Percentiles rank a stretch among this genome's conserved stretches.
These are phyloP conservation scores for Lordiphosa fenestrarum DNA, from an alignment of 2,888 invertebrate species.

Conservation along the genomic window DNA sequence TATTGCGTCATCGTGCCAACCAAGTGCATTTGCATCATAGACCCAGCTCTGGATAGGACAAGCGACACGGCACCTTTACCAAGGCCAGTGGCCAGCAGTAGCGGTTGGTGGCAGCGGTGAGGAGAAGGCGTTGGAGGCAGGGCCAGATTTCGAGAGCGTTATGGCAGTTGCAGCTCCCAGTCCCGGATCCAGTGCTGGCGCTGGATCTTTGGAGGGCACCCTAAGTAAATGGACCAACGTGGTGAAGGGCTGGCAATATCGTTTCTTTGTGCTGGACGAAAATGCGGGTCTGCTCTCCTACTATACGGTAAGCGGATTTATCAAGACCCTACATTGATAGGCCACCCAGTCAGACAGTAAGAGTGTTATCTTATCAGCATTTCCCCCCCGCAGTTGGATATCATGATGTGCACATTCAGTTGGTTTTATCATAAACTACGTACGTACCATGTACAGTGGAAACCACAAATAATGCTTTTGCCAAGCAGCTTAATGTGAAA, in stretches of 20 bases:
- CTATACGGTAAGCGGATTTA: conserved; percentile 91
- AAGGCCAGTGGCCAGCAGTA: too few species aligned
- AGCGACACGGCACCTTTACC: not conserved
- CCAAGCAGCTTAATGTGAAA: too few species aligned
- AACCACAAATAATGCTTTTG: too few species aligned
- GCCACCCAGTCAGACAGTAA: conserved; percentile 7
- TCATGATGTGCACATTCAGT: too few species aligned
- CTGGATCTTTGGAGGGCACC: conserved; percentile 78
- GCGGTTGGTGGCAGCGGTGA: too few species aligned
- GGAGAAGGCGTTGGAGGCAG: too few species aligned
- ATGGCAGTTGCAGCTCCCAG: conserved; percentile 4
- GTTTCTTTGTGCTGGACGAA: conserved; percentile 99
- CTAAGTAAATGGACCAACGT: conserved; percentile 81
- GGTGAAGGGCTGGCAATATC: conserved; percentile 95
- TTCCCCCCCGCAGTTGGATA: not conserved
- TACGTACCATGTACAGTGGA: too few species aligned
- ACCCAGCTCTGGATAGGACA: conserved; percentile 1
- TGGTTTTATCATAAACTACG: too few species aligned
- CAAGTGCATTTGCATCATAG: conserved; percentile 3
- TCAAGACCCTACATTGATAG: conserved; percentile 10
- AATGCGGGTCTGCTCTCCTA: conserved; percentile 97
- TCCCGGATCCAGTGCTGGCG: conserved; percentile 7
- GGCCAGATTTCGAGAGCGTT: too few species aligned
- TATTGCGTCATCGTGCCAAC: conserved; percentile 9
- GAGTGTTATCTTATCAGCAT: conserved; percentile 7